A percentile compares a stretch with the other conserved stretches of the same genome.
Conservation (phyloP, 2,797 vertebrate species). For the Austrolebias charrua region DNA sequence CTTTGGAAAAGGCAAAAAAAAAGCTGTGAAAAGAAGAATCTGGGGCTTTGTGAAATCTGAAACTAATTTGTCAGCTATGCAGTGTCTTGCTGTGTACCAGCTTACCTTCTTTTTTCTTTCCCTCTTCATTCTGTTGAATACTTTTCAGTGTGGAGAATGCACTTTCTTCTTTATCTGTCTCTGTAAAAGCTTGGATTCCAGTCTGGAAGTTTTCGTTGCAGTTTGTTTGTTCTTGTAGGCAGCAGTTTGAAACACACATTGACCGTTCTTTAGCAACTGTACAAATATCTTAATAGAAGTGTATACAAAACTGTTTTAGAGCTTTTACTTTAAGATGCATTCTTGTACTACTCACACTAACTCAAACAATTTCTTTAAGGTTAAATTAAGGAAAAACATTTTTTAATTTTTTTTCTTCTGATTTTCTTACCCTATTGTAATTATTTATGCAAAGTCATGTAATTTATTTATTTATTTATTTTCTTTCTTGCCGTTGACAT, state of each 20-base stretch:
- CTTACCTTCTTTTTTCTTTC: conserved; percentile 74
- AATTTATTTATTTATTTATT: conserved; percentile 39
- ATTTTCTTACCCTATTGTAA: conserved; percentile 56
- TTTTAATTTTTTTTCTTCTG: conserved; percentile 48
- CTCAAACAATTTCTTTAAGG: conserved; percentile 65
- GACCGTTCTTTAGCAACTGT: conserved; percentile 78
- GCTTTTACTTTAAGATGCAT: conserved; percentile 81
- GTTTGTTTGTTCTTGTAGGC: conserved; percentile 72
- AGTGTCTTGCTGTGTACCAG: conserved; percentile 84
- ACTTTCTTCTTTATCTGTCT: conserved; percentile 75
- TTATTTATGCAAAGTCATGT: conserved; percentile 59
- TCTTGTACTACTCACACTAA: conserved; percentile 81
- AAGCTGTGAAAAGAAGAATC: conserved; percentile 68
- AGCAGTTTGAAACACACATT: conserved; percentile 65
- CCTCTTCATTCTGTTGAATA: conserved; percentile 78
- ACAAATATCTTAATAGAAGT: conserved; percentile 78
- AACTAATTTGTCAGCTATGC: conserved; percentile 82
- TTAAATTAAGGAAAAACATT: conserved; percentile 51
- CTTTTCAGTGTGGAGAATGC: conserved; percentile 64
- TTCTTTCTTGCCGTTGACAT: conserved; percentile 47
- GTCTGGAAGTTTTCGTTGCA: conserved; percentile 73
- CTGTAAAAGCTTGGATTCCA: conserved; percentile 71
- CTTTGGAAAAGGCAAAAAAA: conserved; percentile 66
- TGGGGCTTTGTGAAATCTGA: conserved; percentile 79
- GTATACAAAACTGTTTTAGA: conserved; percentile 79